Evolutionary conservation across 1,140 invertebrate species (phyloP), one percentile per base, ranked within the genome.

Genomic region (Mylabris phalerata): DNA sequence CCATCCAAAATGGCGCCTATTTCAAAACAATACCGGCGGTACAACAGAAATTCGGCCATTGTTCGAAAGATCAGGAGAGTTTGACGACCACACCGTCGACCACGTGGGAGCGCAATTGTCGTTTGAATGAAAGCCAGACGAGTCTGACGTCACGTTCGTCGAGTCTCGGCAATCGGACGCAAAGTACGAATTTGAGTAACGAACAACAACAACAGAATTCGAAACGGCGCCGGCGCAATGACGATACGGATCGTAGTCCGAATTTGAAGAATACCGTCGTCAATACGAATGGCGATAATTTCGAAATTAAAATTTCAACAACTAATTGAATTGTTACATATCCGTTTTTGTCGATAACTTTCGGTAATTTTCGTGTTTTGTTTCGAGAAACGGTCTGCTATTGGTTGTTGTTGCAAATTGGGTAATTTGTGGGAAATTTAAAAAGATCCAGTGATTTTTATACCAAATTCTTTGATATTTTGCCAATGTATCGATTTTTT

Each of bases 161-260:
- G 4, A 72, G 70, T 63, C 54, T 74, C 9, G 73, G 73, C 5
- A 74, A 74, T 50, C 65, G 64, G 27, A 74, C 71, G 1, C 71
- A 73, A 58, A 74, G 71, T 61, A 73, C 71, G 39, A 72, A 64
- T 47, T 57, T 73, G 38, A 74, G 73, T 54, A 61, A 64, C 50
- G 69, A 70, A 9, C 52, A 63, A 9, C 52, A 63, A 9, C 55
- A 48, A 46, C 51, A 57, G 24, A 59, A 67, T 32, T 64, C 56
- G 50, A 65, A 67, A 50, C 62, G 62, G 26, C 55, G 65, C 7
- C 59, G 52, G 39, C 67, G 65, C 27, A 60, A 60, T 50, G 68
- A 65, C 9, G 46, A 63, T 27, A 66, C 65, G 10, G 67, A 66
- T 6, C 39, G 49, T 19, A 58, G 64, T 32, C 44, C 50, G 1